phyloP scores from a whole-genome alignment of 2,113 vertebrate species.

The Psophia crepitans region DNA sequence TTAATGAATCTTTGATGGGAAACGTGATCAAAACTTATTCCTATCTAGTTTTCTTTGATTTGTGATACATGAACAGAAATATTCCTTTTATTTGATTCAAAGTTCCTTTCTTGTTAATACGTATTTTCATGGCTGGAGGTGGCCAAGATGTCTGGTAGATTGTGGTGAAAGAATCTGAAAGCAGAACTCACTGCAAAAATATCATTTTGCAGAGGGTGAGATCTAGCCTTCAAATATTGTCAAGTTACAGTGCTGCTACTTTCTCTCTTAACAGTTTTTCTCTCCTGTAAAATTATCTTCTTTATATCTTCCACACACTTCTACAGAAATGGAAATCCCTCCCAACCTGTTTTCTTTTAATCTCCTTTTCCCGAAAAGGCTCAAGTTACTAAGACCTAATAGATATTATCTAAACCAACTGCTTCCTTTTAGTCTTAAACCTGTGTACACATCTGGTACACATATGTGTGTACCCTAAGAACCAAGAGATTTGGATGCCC shows the following conservation, averaged over 20 bases:
- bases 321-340: neutral
- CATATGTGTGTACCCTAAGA: neutral
- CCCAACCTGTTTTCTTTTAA: neutral
- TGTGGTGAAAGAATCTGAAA: neutral
- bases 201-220: neutral
- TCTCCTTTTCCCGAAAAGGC: neutral
- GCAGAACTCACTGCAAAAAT: neutral
- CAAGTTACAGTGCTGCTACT: rapidly evolving
- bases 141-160: neutral
- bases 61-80: neutral
- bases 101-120: neutral
- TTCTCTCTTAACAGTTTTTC: neutral
- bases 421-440: neutral
- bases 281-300: neutral
- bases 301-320: neutral
- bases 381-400: neutral
- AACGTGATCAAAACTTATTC: neutral
- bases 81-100: neutral
- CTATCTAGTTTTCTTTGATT: neutral
- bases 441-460: neutral
- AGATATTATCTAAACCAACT: neutral
- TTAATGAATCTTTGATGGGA: neutral
- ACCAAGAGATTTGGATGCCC: neutral
- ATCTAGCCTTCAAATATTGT: neutral
- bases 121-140: neutral